Conservation (phyloP, 2,888 invertebrate genomes). For the Lagria hirta region DNA sequence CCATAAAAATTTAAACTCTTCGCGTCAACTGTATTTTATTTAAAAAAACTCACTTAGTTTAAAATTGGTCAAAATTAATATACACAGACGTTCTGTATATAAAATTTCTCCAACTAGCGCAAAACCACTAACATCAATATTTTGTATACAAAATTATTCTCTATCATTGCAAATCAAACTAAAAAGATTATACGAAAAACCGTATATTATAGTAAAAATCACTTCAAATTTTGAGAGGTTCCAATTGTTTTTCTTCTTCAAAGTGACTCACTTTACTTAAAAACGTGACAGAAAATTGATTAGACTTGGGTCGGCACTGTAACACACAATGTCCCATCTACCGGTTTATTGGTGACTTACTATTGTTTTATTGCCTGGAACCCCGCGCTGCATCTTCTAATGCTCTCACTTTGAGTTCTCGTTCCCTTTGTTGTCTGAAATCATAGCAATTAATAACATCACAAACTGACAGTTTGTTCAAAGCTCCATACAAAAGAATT, state of each 20-base stretch:
- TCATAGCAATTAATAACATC: slow-evolving; percentile 1
- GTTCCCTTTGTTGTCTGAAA: slow-evolving; percentile 72
- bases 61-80: slow-evolving; percentile 18
- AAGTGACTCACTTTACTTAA: not conserved
- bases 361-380: slow-evolving; percentile 52
- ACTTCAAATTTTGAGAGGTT: slow-evolving; percentile 14
- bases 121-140: slow-evolving; percentile 28
- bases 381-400: slow-evolving; percentile 83
- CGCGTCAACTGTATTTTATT: slow-evolving; percentile 1
- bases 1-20: slow-evolving; percentile 13
- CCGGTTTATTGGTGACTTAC: slow-evolving; percentile 5
- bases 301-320: slow-evolving; percentile 7
- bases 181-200: slow-evolving; percentile 41
- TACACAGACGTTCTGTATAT: slow-evolving; percentile 13
- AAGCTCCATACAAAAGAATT: too few relatives aligned
- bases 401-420: slow-evolving; percentile 82
- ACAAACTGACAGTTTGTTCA: too few relatives aligned
- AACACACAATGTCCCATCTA: not conserved
- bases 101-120: slow-evolving; percentile 22
- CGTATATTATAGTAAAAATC: slow-evolving; percentile 15
- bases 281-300: slow-evolving; percentile 17
- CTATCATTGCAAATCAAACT: slow-evolving; percentile 44
- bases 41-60: slow-evolving; percentile 9
- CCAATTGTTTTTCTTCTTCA: not conserved
- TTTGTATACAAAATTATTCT: slow-evolving; percentile 37